A percentile compares a stretch with the other conserved stretches of the same genome.
phyloP scores from a whole-genome alignment of 2,888 invertebrate species.

The Pterobdella sp. region DNA sequence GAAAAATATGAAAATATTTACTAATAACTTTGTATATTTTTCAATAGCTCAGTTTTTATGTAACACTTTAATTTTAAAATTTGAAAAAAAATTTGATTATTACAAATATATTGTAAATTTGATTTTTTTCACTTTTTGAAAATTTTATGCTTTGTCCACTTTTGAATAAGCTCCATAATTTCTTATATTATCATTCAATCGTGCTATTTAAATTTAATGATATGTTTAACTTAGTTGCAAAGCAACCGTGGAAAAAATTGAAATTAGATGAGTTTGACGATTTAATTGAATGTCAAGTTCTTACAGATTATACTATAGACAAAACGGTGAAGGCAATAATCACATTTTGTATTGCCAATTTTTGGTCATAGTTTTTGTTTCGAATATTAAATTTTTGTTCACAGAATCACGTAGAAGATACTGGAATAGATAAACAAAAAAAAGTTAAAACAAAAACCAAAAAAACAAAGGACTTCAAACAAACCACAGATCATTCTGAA shows the following conservation, averaged over 20 bases:
- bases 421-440: background rate
- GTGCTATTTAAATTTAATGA: too few species aligned
- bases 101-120: too few species aligned
- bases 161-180: too few species aligned
- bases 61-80: too few species aligned
- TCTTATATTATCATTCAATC: too few species aligned
- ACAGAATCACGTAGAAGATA: background rate
- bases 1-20: too few species aligned
- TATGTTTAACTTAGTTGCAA: background rate
- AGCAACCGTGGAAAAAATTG: background rate
- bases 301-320: conserved; percentile 22
- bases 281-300: conserved; percentile 21
- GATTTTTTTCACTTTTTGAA: too few species aligned
- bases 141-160: too few species aligned
- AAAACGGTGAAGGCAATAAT: background rate
- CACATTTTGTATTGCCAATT: background rate
- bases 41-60: too few species aligned
- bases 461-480: background rate
- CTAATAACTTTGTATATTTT: too few species aligned
- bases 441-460: background rate
- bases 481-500: background rate
- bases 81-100: too few species aligned
- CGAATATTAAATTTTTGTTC: background rate
- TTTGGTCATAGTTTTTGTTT: background rate
- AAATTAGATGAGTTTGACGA: conserved; percentile 15